phyloP scores from a whole-genome alignment of 2,113 vertebrate genomes.

The Antechinus stuartii region DNA sequence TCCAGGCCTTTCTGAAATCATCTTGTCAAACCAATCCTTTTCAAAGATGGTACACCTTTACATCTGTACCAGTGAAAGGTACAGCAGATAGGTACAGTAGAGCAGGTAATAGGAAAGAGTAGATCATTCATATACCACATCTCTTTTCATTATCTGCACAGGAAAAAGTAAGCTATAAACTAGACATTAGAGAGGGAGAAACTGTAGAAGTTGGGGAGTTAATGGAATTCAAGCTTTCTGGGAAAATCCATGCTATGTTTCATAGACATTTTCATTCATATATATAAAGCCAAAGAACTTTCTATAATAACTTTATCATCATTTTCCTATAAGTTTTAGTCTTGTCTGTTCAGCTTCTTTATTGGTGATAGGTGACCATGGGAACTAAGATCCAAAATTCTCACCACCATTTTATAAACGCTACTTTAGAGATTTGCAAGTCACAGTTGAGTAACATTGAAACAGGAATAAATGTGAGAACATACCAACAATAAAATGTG shows the following conservation, averaged over 20 bases:
- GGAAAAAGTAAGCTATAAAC: slow-evolving; percentile 28
- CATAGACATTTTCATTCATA: slow-evolving; percentile 36
- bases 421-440: not conserved
- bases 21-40: not conserved
- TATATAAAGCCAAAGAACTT: slow-evolving; percentile 1
- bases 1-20: too few species aligned
- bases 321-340: not conserved
- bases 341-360: not conserved
- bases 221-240: not conserved
- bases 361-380: not conserved
- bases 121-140: slow-evolving; percentile 14
- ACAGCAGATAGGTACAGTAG: not conserved
- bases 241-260: not conserved
- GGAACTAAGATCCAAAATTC: not conserved
- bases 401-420: not conserved
- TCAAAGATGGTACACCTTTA: not conserved
- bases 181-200: not conserved
- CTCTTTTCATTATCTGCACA: not conserved
- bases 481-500: not conserved
- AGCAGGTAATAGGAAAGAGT: slow-evolving; percentile 22
- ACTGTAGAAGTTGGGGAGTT: not conserved
- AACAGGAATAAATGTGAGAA: not conserved
- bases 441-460: not conserved
- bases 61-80: not conserved
- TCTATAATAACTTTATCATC: not conserved